Evolutionary conservation across 2,113 vertebrate genomes (phyloP).

Genomic region (Hippopotamus amphibius): DNA sequence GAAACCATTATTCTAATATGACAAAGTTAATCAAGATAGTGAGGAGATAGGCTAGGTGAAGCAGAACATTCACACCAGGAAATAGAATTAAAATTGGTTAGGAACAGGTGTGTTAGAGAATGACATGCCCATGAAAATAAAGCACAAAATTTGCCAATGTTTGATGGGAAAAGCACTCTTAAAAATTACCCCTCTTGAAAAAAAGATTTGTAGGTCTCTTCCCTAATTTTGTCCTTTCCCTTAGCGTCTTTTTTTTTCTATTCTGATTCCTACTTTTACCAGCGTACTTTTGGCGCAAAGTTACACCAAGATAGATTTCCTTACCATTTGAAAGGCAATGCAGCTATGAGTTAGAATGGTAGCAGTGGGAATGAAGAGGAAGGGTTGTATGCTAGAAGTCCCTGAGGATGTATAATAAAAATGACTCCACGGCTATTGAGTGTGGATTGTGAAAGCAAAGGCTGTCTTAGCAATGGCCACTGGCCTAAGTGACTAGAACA

Average conservation of each 20-base stretch:
- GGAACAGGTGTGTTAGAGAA: constrained; percentile 8
- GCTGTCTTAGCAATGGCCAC: no score
- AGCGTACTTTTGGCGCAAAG: not conserved
- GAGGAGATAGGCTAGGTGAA: constrained; percentile 23
- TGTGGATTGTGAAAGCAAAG: not conserved
- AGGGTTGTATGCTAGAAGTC: not conserved
- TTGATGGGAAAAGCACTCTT: constrained; percentile 51
- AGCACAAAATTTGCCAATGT: constrained; percentile 15
- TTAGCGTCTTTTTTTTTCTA: constrained; percentile 45
- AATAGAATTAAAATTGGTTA: constrained; percentile 26
- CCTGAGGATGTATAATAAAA: not conserved
- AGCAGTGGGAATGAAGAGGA: not conserved
- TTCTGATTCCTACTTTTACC: constrained; percentile 41
- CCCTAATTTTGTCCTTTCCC: constrained; percentile 4
- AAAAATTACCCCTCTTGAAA: constrained; percentile 57
- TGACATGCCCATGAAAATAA: constrained; percentile 49
- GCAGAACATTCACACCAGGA: constrained; percentile 7
- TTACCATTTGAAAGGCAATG: not conserved
- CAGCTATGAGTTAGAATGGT: not conserved
- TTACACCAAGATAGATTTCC: not conserved
- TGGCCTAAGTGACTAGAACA: not conserved
- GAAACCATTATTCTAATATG: constrained; percentile 67
- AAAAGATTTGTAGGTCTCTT: not conserved
- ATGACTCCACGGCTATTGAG: not conserved
- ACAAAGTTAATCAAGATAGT: constrained; percentile 68